Conservation (phyloP, 37 sponge, comb jelly and placozoan species). For the Axinella damicornis region DNA sequence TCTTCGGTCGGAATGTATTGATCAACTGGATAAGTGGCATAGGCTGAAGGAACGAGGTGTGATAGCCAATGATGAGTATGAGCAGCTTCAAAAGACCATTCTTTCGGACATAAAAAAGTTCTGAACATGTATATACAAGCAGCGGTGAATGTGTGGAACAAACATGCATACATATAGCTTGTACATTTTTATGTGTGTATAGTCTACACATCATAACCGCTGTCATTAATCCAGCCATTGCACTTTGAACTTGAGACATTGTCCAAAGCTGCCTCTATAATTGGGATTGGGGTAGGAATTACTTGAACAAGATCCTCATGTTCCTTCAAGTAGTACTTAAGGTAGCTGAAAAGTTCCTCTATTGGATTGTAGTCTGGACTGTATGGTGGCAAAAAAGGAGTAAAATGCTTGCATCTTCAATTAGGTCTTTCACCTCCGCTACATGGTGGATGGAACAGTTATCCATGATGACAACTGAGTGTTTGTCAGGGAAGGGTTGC, state of each 20-base stretch:
- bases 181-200: no score
- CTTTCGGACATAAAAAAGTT: no score
- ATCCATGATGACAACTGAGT: slow-evolving; percentile 31
- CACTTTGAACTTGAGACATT: not conserved
- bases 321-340: slow-evolving; percentile 19
- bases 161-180: no score
- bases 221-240: slow-evolving; percentile 16
- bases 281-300: not conserved
- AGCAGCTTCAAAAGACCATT: no score
- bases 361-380: slow-evolving; percentile 23
- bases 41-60: no score
- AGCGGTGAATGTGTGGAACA: no score
- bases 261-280: slow-evolving; percentile 13
- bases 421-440: not conserved
- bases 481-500: slow-evolving; percentile 18
- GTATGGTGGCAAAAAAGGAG: slow-evolving; percentile 9
- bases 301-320: slow-evolving; percentile 32
- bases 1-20: no score
- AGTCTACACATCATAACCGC: no score
- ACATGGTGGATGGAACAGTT: slow-evolving; percentile 28
- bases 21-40: no score
- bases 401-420: slow-evolving; percentile 14
- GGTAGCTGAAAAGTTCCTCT: slow-evolving; percentile 21
- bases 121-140: no score
- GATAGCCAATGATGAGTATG: no score